Evolutionary conservation across 2,888 invertebrate genomes (phyloP).

Genomic region (Ametastegia equiseti): DNA sequence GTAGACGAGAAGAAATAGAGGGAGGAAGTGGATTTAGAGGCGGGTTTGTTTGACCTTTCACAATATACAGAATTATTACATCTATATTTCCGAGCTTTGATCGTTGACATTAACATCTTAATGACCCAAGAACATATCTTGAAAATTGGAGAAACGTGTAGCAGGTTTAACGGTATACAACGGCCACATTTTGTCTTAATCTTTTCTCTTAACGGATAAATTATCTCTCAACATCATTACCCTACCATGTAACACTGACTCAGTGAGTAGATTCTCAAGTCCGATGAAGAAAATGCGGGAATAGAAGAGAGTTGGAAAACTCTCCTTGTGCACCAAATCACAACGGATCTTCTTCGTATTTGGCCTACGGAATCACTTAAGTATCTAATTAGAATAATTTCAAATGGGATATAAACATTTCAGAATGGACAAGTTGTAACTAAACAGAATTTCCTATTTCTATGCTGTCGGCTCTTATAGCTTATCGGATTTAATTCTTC

Average conservation of each 20-base stretch:
- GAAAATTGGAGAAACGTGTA: slow-evolving; percentile 2
- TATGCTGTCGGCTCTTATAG: too few species aligned
- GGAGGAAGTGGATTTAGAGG: not conserved
- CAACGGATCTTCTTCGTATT: too few species aligned
- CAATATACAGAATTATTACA: slow-evolving; percentile 4
- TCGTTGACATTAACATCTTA: slow-evolving; percentile 29
- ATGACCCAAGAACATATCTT: not conserved
- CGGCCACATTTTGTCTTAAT: slow-evolving; percentile 5
- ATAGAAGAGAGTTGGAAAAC: too few species aligned
- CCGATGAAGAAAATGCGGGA: too few species aligned
- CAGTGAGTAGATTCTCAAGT: too few species aligned
- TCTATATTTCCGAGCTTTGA: slow-evolving; percentile 18
- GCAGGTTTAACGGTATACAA: slow-evolving; percentile 5
- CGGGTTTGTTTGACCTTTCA: not conserved
- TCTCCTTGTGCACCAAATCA: too few species aligned
- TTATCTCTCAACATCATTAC: slow-evolving; percentile 1
- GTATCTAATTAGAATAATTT: too few species aligned
- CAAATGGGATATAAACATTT: too few species aligned
- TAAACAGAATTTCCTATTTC: too few species aligned
- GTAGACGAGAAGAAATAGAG: not conserved
- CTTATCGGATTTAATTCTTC: too few species aligned
- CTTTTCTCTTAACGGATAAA: not conserved
- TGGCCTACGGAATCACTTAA: too few species aligned
- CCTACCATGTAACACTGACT: not conserved
- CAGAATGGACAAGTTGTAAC: too few species aligned